A percentile compares a stretch with the other conserved stretches of the same genome.
phyloP scores from a whole-genome alignment of 1,140 invertebrate genomes.

The Brachionus rubens region DNA sequence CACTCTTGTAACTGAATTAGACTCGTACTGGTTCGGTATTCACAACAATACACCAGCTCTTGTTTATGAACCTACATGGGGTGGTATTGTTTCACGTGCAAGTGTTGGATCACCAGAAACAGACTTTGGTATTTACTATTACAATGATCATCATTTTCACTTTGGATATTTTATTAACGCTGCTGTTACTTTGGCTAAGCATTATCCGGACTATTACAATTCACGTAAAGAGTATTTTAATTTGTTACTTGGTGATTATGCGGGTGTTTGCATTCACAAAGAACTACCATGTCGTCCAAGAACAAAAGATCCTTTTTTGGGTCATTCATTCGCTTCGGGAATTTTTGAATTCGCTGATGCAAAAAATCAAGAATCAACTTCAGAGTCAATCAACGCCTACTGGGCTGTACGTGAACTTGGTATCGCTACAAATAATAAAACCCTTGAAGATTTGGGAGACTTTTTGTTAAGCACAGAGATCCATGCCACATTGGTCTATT shows the following conservation, averaged over 20 bases:
- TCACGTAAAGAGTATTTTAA: slow-evolving; percentile 7
- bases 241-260: background rate
- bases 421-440: background rate
- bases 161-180: slow-evolving; percentile 34
- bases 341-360: slow-evolving; percentile 35
- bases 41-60: background rate
- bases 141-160: slow-evolving; percentile 46
- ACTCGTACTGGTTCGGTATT: slow-evolving; percentile 29
- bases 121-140: slow-evolving; percentile 41
- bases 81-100: background rate
- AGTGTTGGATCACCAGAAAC: background rate
- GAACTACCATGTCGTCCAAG: slow-evolving; percentile 18
- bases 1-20: background rate
- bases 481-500: slow-evolving; percentile 18
- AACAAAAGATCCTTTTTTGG: slow-evolving; percentile 5
- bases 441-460: slow-evolving; percentile 11
- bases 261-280: slow-evolving; percentile 4
- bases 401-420: background rate
- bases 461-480: background rate
- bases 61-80: background rate
- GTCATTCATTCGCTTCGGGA: background rate
- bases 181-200: background rate
- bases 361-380: slow-evolving; percentile 43
- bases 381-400: slow-evolving; percentile 14
- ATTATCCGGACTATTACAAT: slow-evolving; percentile 26